Base-by-base conservation (phyloP, 2,797 vertebrate species). In the Myripristis jacobus region DNA sequence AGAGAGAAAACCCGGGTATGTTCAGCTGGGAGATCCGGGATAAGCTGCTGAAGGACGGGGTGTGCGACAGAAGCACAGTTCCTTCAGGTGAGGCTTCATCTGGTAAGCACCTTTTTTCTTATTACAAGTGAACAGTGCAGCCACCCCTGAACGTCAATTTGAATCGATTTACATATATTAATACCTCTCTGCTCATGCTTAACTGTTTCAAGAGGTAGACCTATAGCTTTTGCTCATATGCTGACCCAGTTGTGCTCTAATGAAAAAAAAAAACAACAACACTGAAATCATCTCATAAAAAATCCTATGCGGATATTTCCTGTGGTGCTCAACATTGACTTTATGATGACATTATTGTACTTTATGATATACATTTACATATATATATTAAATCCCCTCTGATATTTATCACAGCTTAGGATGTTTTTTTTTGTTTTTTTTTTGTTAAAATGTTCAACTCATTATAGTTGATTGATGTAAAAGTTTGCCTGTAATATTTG, bases 11-110 rank as follows among this genome's bases (percentile, higher is more conserved):
- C 83, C 95, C 97, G 0, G 98, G 97, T 3, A 99, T 99, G 98
- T 99, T 99, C 92, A 99, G 97, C 90, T 99, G 97, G 97, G 97
- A 99, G 91, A 99, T 99, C 93, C 95, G 98, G 60, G 98, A 99
- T 91, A 93, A 96, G 75, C 95, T 99, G 85, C 95, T 99, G 80
- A 99, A 99, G 91, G 98, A 99, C 3, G 98, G 98, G 1, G 96
- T 98, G 92, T 99, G 98, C 24, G 97, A 99, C 92, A 94, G 98
- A 83, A 96, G 96, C 95, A 97, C 96, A 0, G 97, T 98, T 90
- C 98, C 98, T 95, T 99, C 98, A 98, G 98, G 98, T 99, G 97
- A 98, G 98, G 93, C 92, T 86, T 92, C 94, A 88, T 94, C 94
- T 91, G 93, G 94, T 94, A 94, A 95, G 94, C 92, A 92, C 83